phyloP scores from a whole-genome alignment of 2,797 vertebrate genomes.

The Crax fasciolata region DNA sequence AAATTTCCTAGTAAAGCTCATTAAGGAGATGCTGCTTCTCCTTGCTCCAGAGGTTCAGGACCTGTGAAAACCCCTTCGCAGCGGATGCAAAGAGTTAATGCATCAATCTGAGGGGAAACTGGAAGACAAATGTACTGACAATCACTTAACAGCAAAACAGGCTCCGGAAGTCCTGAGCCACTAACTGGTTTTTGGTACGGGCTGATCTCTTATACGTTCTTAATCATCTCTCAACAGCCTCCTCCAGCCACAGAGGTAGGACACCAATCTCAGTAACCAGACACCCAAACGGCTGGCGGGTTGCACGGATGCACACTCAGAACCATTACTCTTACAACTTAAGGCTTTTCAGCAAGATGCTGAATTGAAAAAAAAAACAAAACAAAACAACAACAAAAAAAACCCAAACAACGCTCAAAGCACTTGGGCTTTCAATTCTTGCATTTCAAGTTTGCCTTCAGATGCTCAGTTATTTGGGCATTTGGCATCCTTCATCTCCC shows the following conservation, averaged over 20 bases:
- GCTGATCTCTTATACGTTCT: not conserved
- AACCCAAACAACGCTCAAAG: not conserved
- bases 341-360: not conserved
- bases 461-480: rapidly evolving
- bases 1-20: not conserved
- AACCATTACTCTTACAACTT: not conserved
- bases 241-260: not conserved
- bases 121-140: rapidly evolving
- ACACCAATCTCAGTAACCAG: not conserved
- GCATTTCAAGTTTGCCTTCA: not conserved
- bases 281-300: rapidly evolving
- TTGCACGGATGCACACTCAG: not conserved
- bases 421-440: not conserved
- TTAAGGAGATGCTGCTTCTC: not conserved
- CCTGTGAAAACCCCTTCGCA: not conserved
- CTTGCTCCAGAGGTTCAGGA: not conserved
- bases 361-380: not conserved
- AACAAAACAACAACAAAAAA: too few relatives aligned
- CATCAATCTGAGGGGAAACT: not conserved
- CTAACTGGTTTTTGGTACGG: not conserved
- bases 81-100: not conserved
- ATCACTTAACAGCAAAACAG: not conserved
- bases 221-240: not conserved
- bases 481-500: not conserved
- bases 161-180: not conserved